A percentile compares a stretch with the other conserved stretches of the same genome.
These are phyloP conservation scores for Heliconius hortense DNA, from an alignment of 2,888 invertebrate species.

Conservation along the genomic window DNA sequence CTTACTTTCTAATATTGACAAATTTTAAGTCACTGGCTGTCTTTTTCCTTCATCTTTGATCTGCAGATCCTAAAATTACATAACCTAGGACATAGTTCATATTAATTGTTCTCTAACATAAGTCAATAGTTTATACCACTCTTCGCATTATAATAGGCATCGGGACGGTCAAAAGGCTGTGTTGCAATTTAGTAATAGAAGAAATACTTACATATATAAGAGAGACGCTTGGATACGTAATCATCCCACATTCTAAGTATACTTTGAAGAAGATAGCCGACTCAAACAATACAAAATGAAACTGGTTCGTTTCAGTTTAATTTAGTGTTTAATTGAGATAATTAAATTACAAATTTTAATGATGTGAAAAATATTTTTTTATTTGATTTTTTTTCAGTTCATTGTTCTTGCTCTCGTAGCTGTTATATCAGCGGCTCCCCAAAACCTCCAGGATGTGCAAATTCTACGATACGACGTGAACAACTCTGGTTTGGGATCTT, in stretches of 20 bases:
- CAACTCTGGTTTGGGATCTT: slow-evolving; percentile 82
- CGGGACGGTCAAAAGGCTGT: slow-evolving; percentile 53
- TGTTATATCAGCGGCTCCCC: slow-evolving; percentile 66
- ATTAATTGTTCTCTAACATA: slow-evolving; percentile 56
- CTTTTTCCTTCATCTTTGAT: slow-evolving; percentile 63
- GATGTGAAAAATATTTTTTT: slow-evolving; percentile 44
- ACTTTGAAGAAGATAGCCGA: slow-evolving; percentile 63
- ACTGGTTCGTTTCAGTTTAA: slow-evolving; percentile 62
- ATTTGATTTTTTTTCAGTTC: slow-evolving; percentile 65
- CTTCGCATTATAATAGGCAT: slow-evolving; percentile 57
- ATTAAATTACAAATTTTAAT: slow-evolving; percentile 48
- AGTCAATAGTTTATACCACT: slow-evolving; percentile 48
- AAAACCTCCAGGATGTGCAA: slow-evolving; percentile 78
- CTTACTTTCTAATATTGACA: neutral
- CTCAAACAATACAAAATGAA: slow-evolving; percentile 67
- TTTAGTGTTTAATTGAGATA: slow-evolving; percentile 1
- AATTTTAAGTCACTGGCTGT: neutral
- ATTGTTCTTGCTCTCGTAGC: slow-evolving; percentile 61
- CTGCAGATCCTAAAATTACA: slow-evolving; percentile 62
- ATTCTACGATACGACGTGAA: slow-evolving; percentile 83
- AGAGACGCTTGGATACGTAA: slow-evolving; percentile 68
- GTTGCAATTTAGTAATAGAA: slow-evolving; percentile 74
- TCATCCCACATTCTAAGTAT: slow-evolving; percentile 68
- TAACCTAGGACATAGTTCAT: slow-evolving; percentile 60
- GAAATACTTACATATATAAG: slow-evolving; percentile 75